Conservation (phyloP, 92 coral and sea anemone genomes). For the Metridium senile region DNA sequence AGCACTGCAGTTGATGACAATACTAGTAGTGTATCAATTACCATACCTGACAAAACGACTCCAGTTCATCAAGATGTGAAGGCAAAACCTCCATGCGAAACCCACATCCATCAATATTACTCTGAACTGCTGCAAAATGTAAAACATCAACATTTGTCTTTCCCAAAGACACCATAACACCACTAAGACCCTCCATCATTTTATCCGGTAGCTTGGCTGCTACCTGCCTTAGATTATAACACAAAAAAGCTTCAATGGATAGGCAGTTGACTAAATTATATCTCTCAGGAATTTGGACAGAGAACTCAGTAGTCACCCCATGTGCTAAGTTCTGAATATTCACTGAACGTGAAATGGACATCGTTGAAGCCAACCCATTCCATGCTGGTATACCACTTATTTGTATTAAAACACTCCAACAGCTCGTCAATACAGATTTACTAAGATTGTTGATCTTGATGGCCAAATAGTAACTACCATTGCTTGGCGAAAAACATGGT, state of each 20-base stretch:
- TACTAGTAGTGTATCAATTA: too few relatives aligned
- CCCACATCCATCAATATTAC: background rate
- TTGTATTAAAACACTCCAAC: slow-evolving; percentile 13
- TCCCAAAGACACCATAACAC: slow-evolving; percentile 21
- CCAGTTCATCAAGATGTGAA: slow-evolving; percentile 8
- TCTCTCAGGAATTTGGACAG: background rate
- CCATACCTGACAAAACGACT: slow-evolving; percentile 6
- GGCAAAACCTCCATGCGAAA: background rate
- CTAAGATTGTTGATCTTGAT: slow-evolving; percentile 7
- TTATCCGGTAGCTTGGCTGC: background rate
- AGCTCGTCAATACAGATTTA: background rate
- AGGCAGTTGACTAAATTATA: background rate
- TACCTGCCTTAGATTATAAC: slow-evolving; percentile 1
- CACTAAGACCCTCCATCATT: background rate
- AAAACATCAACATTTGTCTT: slow-evolving; percentile 5
- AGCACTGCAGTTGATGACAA: too few relatives aligned
- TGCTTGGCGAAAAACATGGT: background rate
- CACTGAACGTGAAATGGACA: slow-evolving; percentile 1
- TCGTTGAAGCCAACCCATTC: background rate
- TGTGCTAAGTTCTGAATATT: background rate
- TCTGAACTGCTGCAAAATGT: background rate
- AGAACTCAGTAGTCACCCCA: slow-evolving; percentile 3
- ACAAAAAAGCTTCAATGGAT: slow-evolving; percentile 1
- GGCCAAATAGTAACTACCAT: background rate
- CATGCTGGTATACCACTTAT: background rate